Evolutionary conservation across 2,888 invertebrate genomes (phyloP), one percentile per base, ranked within the genome.

Genomic region (Chromoteleia sp.): DNA sequence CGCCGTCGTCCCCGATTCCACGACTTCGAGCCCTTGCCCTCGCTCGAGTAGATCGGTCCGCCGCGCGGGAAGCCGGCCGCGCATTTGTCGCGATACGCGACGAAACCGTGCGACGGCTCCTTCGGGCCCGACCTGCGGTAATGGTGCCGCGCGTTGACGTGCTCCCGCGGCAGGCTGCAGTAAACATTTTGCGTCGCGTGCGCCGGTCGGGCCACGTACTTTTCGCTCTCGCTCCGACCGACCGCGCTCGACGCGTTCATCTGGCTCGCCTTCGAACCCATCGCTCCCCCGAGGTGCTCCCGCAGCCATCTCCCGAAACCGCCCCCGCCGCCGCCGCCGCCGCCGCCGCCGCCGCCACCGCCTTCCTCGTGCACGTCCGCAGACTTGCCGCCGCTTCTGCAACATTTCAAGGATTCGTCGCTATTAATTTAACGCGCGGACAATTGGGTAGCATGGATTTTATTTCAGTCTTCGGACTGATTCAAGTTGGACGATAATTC

Each of bases 301-400:
- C 91, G 86, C n/a, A 91, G 67, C 91, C 91, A 91, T 83, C 90
- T 91, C 8, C 90, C 91, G 56, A 91, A 88, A 54, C 89, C 89
- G 17, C 90, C 87, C 39, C 87, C 86, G 14, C 83, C 74, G 15
- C 76, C 63, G 10, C 70, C 21, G 12, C 12, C 19, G 21, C 29
- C 58, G 25, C 25, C 25, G 25, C 25, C 25, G 25, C 25, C 73
- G 2, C 83, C 76, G 12, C 79, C 83, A 6, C 25, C 25, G 25
- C 25, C 25, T 43, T 59, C 76, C 54, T 58, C 75, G 0, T 52
- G 50, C 1, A 54, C 61, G 0, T 76, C 76, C 5, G 43, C 41
- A 7, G 68, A 45, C 17, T 77, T 74, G 59, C 54, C 79, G n/a
- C 77, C 70, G 21, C 6, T 68, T 58, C 77, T 81, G 63, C 15